phyloP scores from a whole-genome alignment of 30 jellyfish, hydroid and myxozoan genomes.

The Calvadosia cruxmelitensis region DNA sequence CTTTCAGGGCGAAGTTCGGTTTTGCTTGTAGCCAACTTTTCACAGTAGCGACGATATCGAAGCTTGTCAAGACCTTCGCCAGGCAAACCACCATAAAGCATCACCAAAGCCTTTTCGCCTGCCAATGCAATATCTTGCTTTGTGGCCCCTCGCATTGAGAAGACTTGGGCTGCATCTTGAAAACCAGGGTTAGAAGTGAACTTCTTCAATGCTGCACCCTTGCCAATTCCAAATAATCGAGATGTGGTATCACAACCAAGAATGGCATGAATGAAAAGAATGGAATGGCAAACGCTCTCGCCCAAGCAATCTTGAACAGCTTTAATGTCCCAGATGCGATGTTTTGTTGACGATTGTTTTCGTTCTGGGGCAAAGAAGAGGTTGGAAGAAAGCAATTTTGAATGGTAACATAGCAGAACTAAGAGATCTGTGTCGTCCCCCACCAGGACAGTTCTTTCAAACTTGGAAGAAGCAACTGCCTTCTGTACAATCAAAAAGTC shows the following conservation, averaged over 20 bases:
- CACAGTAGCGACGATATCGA: conserved; percentile 13
- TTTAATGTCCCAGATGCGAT: conserved; percentile 27
- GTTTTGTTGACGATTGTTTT: conserved; percentile 4
- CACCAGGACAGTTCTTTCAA: too few relatives aligned
- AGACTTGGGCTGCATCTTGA: conserved; percentile 2
- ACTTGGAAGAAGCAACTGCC: too few relatives aligned
- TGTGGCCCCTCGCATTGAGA: conserved; percentile 2
- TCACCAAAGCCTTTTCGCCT: conserved; percentile 22
- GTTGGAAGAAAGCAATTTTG: conserved; percentile 10
- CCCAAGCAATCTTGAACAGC: too few relatives aligned
- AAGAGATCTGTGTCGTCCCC: too few relatives aligned
- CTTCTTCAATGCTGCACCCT: conserved; percentile 14
- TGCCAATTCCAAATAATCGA: conserved; percentile 22
- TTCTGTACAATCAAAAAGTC: too few relatives aligned
- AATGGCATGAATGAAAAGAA: conserved; percentile 14
- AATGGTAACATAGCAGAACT: too few relatives aligned
- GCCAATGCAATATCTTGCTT: conserved; percentile 6
- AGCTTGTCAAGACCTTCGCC: conserved; percentile 17
- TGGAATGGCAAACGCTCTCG: background rate
- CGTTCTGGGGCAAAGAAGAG: conserved; percentile 5
- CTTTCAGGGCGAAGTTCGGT: background rate
- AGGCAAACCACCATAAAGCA: conserved; percentile 7
- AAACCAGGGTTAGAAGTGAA: conserved; percentile 6
- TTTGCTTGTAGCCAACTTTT: conserved; percentile 14
- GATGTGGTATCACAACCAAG: conserved; percentile 35